phyloP scores from a whole-genome alignment of 2,888 invertebrate species.

The Agonopterix subpropinquella region DNA sequence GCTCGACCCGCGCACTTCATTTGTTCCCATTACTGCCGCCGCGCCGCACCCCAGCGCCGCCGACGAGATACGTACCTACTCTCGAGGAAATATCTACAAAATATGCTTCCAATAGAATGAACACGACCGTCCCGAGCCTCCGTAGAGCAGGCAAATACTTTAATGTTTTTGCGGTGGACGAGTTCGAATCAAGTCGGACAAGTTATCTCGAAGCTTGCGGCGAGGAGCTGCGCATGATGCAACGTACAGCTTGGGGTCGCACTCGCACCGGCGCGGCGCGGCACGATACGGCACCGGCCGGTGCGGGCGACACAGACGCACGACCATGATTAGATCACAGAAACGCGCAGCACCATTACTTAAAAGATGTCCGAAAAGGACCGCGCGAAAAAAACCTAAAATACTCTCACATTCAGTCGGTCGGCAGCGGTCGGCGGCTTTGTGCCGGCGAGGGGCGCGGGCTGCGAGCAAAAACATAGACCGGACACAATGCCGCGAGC shows the following conservation, averaged over 20 bases:
- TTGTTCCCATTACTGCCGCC: constrained; percentile 9
- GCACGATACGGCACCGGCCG: neutral
- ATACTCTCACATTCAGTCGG: constrained; percentile 25
- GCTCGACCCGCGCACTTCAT: constrained; percentile 23
- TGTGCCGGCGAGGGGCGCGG: neutral
- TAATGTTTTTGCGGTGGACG: too few relatives aligned
- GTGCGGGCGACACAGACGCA: neutral
- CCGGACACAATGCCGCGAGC: neutral
- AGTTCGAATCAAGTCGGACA: too few relatives aligned
- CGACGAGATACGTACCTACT: too few relatives aligned
- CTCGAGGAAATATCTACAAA: too few relatives aligned
- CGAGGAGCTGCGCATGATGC: neutral
- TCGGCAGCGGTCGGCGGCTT: neutral
- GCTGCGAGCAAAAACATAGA: neutral
- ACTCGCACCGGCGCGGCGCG: neutral
- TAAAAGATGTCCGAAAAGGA: constrained; percentile 46
- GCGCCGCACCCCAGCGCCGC: too few relatives aligned
- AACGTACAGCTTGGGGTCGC: neutral
- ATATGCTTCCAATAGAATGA: too few relatives aligned
- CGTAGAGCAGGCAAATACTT: too few relatives aligned
- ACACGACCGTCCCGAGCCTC: too few relatives aligned
- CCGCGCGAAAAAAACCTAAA: constrained; percentile 49
- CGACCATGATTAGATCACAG: constrained; percentile 38
- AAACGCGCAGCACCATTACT: constrained; percentile 46
- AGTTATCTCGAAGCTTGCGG: neutral